phyloP scores from a whole-genome alignment of 1,140 invertebrate genomes.

The Apis dorsata region DNA sequence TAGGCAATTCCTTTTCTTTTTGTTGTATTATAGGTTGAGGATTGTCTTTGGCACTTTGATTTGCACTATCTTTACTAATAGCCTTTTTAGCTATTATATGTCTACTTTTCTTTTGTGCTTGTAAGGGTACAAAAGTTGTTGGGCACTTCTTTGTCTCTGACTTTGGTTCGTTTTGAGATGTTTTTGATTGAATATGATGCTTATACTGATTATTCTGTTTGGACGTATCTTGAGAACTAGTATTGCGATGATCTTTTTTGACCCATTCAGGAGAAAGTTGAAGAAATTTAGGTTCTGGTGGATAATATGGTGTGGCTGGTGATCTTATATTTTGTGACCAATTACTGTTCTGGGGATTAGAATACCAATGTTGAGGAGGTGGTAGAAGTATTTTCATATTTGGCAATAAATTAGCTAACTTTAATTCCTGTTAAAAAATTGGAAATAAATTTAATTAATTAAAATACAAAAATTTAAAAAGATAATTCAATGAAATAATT shows the following conservation, averaged over 20 bases:
- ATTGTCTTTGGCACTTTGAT: conserved; percentile 59
- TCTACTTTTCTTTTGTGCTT: conserved; percentile 78
- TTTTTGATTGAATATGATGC: conserved; percentile 36
- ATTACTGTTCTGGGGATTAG: conserved; percentile 37
- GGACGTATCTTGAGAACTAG: conserved; percentile 23
- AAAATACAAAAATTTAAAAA: conserved; percentile 1
- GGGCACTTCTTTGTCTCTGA: conserved; percentile 70
- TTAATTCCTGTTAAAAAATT: conserved; percentile 57
- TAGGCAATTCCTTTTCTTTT: conserved; percentile 52
- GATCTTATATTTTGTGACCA: conserved; percentile 59
- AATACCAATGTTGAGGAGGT: conserved; percentile 71
- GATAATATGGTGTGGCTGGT: conserved; percentile 39
- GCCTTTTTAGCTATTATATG: conserved; percentile 54
- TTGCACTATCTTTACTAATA: background rate
- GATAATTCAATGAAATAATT: background rate
- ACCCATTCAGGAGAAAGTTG: conserved; percentile 63
- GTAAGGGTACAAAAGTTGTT: conserved; percentile 77
- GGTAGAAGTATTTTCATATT: conserved; percentile 56
- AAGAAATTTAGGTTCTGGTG: conserved; percentile 44
- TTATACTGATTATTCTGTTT: conserved; percentile 29
- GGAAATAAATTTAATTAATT: background rate
- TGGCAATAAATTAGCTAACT: conserved; percentile 56
- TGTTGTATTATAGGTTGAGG: conserved; percentile 27
- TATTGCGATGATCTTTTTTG: conserved; percentile 39
- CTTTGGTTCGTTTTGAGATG: conserved; percentile 44